Evolutionary conservation across 1,140 invertebrate genomes (phyloP).

Genomic region (Oedothorax gibbosus): DNA sequence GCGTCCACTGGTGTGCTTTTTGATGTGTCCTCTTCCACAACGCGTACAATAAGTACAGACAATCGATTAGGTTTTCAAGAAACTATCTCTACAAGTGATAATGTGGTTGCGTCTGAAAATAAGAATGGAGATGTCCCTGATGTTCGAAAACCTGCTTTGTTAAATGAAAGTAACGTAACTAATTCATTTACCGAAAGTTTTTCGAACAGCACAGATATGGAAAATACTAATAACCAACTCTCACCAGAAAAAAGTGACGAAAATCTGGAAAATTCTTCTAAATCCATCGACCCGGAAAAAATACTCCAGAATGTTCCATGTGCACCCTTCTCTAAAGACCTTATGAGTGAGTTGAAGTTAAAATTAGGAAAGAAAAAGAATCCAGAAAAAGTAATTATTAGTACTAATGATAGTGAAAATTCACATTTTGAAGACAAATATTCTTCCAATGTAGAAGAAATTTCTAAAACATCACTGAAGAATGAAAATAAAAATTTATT

Average conservation of each 20-base stretch:
- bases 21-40: not conserved
- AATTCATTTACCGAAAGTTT: too few species aligned
- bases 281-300: slow-evolving; percentile 1
- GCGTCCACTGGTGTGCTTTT: not conserved
- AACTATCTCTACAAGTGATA: too few species aligned
- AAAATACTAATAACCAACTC: too few species aligned
- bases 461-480: not conserved
- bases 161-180: too few species aligned
- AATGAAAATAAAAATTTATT: not conserved
- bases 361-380: slow-evolving; percentile 17
- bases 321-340: not conserved
- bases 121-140: too few species aligned
- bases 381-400: not conserved
- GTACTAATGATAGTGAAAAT: not conserved
- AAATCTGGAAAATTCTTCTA: not conserved
- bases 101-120: too few species aligned
- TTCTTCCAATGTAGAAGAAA: not conserved
- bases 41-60: too few species aligned
- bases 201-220: too few species aligned
- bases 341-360: slow-evolving; percentile 16
- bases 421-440: not conserved
- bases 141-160: too few species aligned
- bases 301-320: not conserved
- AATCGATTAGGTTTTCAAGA: too few species aligned
- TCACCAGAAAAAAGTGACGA: too few species aligned